These are phyloP conservation scores for Plutomurus gul DNA, from an alignment of 1,140 invertebrate species.

Conservation along the genomic window DNA sequence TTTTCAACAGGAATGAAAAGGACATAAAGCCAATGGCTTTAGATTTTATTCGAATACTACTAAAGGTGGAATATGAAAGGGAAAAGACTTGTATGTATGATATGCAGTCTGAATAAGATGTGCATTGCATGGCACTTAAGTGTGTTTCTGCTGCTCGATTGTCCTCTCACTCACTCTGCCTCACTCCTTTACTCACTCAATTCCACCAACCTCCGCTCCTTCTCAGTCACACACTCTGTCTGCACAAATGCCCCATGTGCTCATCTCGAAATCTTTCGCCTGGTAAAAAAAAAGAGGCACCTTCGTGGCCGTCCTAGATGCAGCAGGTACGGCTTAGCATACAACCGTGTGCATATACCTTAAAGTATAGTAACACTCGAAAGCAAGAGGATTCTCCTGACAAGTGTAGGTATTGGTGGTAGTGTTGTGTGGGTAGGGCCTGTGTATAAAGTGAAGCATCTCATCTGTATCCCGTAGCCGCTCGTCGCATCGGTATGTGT, in stretches of 20 bases:
- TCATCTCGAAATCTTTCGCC: no score
- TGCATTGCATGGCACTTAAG: constrained; percentile 22
- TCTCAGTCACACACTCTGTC: not conserved
- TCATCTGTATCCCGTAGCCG: not conserved
- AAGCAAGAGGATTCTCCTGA: not conserved
- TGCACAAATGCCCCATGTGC: not conserved
- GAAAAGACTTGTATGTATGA: not conserved
- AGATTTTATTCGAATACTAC: not conserved
- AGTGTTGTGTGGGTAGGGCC: no score
- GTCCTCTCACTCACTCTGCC: constrained; percentile 17
- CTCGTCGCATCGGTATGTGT: not conserved
- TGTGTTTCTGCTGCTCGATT: constrained; percentile 12
- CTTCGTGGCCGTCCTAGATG: no score
- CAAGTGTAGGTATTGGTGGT: not conserved
- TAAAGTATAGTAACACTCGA: no score
- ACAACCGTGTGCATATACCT: no score
- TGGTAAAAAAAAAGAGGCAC: no score
- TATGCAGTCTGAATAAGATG: constrained; percentile 18
- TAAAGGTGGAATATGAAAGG: not conserved
- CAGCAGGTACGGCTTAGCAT: no score
- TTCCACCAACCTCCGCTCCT: not conserved
- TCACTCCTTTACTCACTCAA: constrained; percentile 3
- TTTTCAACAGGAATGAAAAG: not conserved
- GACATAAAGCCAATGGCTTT: not conserved
- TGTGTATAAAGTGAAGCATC: no score